Conservation (phyloP, 1,140 invertebrate genomes). For the Pogonus chalceus region DNA sequence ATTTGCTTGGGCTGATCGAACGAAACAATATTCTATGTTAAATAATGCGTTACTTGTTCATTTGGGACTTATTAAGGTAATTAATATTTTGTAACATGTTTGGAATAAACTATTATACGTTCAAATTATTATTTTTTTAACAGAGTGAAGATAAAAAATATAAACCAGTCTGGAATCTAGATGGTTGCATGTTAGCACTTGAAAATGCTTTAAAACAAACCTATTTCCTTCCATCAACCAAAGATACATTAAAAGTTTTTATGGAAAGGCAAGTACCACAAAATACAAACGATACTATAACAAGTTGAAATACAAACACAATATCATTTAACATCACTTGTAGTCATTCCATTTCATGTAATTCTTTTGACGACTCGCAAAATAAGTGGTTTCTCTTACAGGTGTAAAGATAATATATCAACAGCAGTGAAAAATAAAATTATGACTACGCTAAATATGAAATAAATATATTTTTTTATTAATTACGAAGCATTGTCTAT, state of each 20-base stretch:
- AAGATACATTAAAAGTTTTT: slow-evolving; percentile 44
- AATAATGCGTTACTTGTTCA: slow-evolving; percentile 56
- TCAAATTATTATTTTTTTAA: slow-evolving; percentile 20
- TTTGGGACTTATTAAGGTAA: slow-evolving; percentile 59
- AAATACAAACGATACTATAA: background rate
- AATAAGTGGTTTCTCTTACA: background rate
- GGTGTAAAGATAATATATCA: background rate
- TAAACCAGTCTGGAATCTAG: slow-evolving; percentile 46
- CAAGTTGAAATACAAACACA: background rate
- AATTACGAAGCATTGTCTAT: no score
- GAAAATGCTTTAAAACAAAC: slow-evolving; percentile 40
- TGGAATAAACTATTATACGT: background rate
- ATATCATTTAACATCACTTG: background rate
- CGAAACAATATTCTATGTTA: slow-evolving; percentile 40
- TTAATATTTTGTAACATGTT: slow-evolving; percentile 6
- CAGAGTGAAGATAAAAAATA: slow-evolving; percentile 47
- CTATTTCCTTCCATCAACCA: slow-evolving; percentile 43
- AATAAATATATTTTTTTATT: no score
- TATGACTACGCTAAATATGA: background rate
- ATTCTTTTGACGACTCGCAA: background rate
- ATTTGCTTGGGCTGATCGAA: slow-evolving; percentile 43
- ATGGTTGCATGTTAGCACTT: slow-evolving; percentile 47
- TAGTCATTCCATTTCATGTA: background rate
- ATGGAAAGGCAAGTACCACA: slow-evolving; percentile 37
- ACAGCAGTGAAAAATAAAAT: background rate